Conservation (phyloP, 2,888 invertebrate genomes). For the Anoplius nigerrimus region DNA sequence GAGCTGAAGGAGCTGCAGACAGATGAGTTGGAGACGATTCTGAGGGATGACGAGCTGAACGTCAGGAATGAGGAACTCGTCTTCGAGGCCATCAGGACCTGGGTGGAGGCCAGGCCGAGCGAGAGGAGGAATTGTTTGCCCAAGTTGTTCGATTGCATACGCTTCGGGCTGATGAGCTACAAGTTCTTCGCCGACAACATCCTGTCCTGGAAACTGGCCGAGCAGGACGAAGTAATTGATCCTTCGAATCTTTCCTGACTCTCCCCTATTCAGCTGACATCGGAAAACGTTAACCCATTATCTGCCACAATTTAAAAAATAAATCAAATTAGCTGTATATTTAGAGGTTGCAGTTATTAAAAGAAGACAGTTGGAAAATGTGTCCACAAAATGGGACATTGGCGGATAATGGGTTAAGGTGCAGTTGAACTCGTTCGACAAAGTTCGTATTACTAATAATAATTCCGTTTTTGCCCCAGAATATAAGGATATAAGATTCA, state of each 20-base stretch:
- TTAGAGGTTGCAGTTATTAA: too few species aligned
- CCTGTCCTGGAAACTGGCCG: slow-evolving; percentile 77
- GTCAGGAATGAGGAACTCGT: slow-evolving; percentile 84
- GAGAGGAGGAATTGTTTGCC: slow-evolving; percentile 78
- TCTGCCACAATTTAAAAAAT: too few species aligned
- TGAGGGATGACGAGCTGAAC: slow-evolving; percentile 84
- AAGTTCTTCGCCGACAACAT: slow-evolving; percentile 79
- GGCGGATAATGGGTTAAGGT: too few species aligned
- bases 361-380: too few species aligned
- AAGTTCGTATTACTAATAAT: too few species aligned
- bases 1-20: slow-evolving; percentile 80
- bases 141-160: slow-evolving; percentile 80
- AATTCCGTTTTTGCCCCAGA: too few species aligned
- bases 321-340: too few species aligned
- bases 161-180: slow-evolving; percentile 81
- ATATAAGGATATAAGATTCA: too few species aligned
- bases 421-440: too few species aligned
- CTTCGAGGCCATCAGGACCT: slow-evolving; percentile 84
- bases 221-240: slow-evolving; percentile 76
- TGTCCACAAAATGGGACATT: too few species aligned
- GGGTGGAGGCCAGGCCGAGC: slow-evolving; percentile 81
- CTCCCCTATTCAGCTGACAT: too few species aligned
- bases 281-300: too few species aligned
- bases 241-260: background rate
- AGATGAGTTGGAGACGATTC: slow-evolving; percentile 80